Conservation (phyloP, 2,797 vertebrate genomes). For the Danio choprae region DNA sequence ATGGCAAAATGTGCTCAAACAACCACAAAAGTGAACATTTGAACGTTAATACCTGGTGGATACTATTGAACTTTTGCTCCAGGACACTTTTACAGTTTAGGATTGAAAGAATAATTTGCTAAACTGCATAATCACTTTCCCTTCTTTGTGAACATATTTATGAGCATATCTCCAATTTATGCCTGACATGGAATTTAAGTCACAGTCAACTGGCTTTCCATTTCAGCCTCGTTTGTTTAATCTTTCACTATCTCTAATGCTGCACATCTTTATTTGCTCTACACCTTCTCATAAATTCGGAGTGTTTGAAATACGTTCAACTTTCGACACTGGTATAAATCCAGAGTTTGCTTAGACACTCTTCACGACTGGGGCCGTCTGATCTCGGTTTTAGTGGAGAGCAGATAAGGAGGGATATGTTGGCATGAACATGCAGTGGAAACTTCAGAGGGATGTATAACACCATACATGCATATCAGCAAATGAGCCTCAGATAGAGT, state of each 20-base stretch:
- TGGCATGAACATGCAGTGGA: constrained; percentile 38
- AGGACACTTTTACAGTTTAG: too few relatives aligned
- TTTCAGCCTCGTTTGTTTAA: background rate
- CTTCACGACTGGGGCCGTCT: constrained; percentile 23
- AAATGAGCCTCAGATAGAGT: constrained; percentile 3
- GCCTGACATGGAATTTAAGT: background rate
- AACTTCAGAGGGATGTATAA: constrained; percentile 44
- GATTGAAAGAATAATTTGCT: too few relatives aligned
- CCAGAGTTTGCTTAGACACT: constrained; percentile 3
- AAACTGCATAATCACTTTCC: background rate
- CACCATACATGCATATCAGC: constrained; percentile 15
- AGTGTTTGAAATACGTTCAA: constrained; percentile 13
- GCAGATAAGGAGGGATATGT: constrained; percentile 68
- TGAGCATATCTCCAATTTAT: background rate
- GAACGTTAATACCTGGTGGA: too few relatives aligned
- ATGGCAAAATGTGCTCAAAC: too few relatives aligned
- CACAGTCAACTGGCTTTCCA: background rate
- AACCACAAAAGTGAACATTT: too few relatives aligned
- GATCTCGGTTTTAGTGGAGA: constrained; percentile 60
- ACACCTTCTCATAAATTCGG: background rate
- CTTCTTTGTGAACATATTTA: constrained; percentile 34
- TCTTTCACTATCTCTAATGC: constrained; percentile 16
- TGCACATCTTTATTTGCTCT: constrained; percentile 54
- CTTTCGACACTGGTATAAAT: constrained; percentile 17
- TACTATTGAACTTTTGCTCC: background rate